Evolutionary conservation across 2,888 invertebrate species (phyloP).

Genomic region (Drosophila borborema): DNA sequence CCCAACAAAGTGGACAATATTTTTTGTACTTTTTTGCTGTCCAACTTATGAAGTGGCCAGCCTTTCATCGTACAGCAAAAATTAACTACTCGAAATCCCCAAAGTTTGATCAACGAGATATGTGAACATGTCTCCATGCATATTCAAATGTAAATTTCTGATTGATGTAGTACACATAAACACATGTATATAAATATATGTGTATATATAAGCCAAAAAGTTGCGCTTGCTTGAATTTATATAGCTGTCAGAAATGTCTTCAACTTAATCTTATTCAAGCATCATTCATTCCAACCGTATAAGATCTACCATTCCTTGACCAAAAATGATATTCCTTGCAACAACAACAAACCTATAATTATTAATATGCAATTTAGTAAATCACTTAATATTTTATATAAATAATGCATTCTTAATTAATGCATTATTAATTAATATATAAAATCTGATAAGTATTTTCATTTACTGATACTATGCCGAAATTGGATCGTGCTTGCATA

Average conservation of each 20-base stretch:
- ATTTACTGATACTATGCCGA: background rate
- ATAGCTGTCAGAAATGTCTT: background rate
- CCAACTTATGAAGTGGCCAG: constrained; percentile 12
- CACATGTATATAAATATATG: background rate
- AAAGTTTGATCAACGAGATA: constrained; percentile 21
- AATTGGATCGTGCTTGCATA: background rate
- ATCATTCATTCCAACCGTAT: constrained; percentile 8
- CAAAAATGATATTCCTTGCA: too few relatives aligned
- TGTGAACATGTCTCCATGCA: background rate
- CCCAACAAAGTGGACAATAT: too few relatives aligned
- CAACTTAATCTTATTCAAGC: background rate
- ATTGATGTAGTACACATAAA: background rate
- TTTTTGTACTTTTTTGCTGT: constrained; percentile 10
- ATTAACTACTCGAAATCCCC: constrained; percentile 39
- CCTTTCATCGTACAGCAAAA: constrained; percentile 3
- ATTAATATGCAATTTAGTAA: background rate
- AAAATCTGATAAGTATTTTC: background rate
- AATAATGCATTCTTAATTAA: too few relatives aligned
- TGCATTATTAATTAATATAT: background rate
- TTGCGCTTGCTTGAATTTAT: background rate
- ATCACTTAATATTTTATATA: constrained; percentile 1
- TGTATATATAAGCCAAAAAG: background rate
- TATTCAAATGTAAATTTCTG: background rate
- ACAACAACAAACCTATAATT: background rate
- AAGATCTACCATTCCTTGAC: background rate